Evolutionary conservation across 2,888 invertebrate genomes (phyloP), one percentile per base, ranked within the genome.

Genomic region (Molorchus minor): DNA sequence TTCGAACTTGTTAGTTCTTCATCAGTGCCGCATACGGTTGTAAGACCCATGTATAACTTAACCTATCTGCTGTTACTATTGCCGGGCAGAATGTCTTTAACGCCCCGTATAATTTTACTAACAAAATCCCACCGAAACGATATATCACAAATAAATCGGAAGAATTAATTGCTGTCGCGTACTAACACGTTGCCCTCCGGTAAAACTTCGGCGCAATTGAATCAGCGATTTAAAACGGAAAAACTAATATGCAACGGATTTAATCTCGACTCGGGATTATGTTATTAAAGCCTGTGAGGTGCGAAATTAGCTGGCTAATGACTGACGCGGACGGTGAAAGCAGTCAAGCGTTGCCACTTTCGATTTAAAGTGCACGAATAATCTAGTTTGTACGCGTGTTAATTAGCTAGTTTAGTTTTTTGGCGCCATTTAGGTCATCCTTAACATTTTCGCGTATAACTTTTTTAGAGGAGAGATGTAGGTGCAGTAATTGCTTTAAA

Each of bases 221-320:
- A 65, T 64, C 47, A 63, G 61, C 54, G 58, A 62, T 65, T 51
- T 61, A 57, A 62, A 68, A 65, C 61, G 64, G 61, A 49, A 63
- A 65, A 67, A 70, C 65, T 71, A 71, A 67, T 70, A 70, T 62
- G 63, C 62, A 56, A 61, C 65, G 64, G 61, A 62, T 68, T 65
- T 64, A 61, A 67, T 65, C 71, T 58, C 59, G 66, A 64, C 71
- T 58, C 52, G 63, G 65, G 69, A 71, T 75, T 74, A 75, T 69
- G 72, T 70, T 72, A 75, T 77, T 77, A 76, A 73, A 73, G 71
- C 73, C 70, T 68, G 71, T 71, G 76, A 74, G 72, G 77, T 77
- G 77, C 74, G 77, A 76, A 77, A 77, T 77, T 76, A 74, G 72
- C 72, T 72, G 70, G 60, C 70, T 75, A 74, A 74, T 75, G 72